Percentiles rank a stretch among this genome's conserved stretches.
Conservation (phyloP, 2,797 vertebrate genomes). For the Lutjanus campechanus region DNA sequence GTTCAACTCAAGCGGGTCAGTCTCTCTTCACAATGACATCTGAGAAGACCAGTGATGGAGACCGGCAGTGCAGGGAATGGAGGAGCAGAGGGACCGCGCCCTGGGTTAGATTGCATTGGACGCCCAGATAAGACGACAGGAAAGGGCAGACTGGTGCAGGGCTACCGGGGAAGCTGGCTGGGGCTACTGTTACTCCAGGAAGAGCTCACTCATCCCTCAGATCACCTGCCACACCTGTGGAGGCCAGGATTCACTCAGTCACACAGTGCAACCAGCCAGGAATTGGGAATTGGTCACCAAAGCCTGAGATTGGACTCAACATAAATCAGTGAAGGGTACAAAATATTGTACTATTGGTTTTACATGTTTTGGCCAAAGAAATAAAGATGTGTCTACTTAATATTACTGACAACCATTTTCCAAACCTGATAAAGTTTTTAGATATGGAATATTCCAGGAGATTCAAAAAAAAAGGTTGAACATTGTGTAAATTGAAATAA, state of each 20-base stretch:
- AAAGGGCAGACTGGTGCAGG: conserved; percentile 68
- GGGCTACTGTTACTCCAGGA: conserved; percentile 72
- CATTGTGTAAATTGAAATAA: too few relatives aligned
- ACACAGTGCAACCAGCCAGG: conserved; percentile 32
- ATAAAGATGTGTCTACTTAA: not conserved
- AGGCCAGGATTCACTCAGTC: conserved; percentile 43
- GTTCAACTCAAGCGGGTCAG: conserved; percentile 58
- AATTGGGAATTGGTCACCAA: conserved; percentile 37
- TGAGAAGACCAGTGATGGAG: conserved; percentile 64
- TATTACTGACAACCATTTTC: not conserved
- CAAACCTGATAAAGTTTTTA: not conserved
- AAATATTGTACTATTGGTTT: not conserved
- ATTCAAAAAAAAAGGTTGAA: too few relatives aligned
- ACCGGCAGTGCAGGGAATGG: conserved; percentile 44
- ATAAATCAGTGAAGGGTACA: not conserved
- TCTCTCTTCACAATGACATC: conserved; percentile 72
- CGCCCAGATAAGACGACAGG: conserved; percentile 76
- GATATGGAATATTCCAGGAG: not conserved
- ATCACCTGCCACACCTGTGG: conserved; percentile 75
- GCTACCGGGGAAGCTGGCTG: conserved; percentile 38
- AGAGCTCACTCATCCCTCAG: conserved; percentile 81
- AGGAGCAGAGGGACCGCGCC: conserved; percentile 43
- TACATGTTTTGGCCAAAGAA: not conserved
- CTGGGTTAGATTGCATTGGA: conserved; percentile 74
- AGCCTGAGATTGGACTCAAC: not conserved